Base-by-base conservation (phyloP, 2,888 invertebrate species). In the Glyphotaelius pellucidus region DNA sequence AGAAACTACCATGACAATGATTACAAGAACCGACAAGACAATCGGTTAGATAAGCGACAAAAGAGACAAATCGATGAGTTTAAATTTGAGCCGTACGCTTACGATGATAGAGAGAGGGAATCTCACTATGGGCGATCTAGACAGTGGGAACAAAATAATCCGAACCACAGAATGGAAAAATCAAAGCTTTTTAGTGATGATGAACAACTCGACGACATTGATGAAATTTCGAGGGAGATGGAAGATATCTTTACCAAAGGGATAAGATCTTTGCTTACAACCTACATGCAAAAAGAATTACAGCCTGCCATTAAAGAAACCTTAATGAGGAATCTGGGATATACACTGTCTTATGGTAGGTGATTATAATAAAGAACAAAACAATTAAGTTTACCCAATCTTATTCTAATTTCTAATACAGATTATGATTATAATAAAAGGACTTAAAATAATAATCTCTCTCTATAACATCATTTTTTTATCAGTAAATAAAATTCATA, bases 261-360 rank as follows among this genome's bases (percentile, higher is more conserved):
- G n/a, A 98, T 98, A 85, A 96, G 98, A 94, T 97, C 98, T 30
- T 96, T 98, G 86, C 95, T 98, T 84, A 98, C 98, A 0, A 97
- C 97, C 42, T 98, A 98, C 94, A 98, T 98, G 97, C 98, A 98
- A 94, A 97, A 97, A 93, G 98, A 98, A 94, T 95, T 98, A 89
- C 98, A 98, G 94, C 98, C 98, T 14, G 98, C 98, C 80, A 98
- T 98, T 91, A 98, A 98, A 94, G 98, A 98, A 94, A 98, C 98
- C 0, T 95, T 98, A 52, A 98, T 98, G 98, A 96, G 98, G 93
- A 98, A 98, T 94, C 97, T 98, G 97, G 98, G 98, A 11, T 98
- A 98, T 94, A 98, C 98, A 83, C 97, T 98, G 94, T 98, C 98
- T 91, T 98, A 98, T 94, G 98, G 98, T 93, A 97, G 96, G 95